phyloP scores from a whole-genome alignment of 2,888 invertebrate species.

The Endomychus coccineus region DNA sequence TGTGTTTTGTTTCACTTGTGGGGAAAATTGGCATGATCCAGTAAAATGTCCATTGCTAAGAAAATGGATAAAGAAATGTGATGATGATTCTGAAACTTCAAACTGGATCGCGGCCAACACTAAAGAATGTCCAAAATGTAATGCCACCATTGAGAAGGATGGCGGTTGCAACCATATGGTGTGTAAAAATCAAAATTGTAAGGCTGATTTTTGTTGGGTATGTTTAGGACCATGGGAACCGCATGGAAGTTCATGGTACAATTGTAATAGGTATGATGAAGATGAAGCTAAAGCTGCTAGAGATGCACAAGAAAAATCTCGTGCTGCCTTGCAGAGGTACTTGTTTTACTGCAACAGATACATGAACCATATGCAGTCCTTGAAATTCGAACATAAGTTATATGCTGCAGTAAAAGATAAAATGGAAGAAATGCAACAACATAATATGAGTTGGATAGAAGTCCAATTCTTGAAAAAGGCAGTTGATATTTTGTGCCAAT shows the following conservation, averaged over 20 bases:
- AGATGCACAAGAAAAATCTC: constrained; percentile 93
- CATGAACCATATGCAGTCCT: constrained; percentile 99
- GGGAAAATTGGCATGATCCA: constrained; percentile 98
- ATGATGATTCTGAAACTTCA: constrained; percentile 98
- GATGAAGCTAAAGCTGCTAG: constrained; percentile 94
- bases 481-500: constrained; percentile 93
- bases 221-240: constrained; percentile 99
- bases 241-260: constrained; percentile 88
- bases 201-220: constrained; percentile 99
- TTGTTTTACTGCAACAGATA: constrained; percentile 93
- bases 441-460: constrained; percentile 99
- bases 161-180: constrained; percentile 99
- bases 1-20: constrained; percentile 94
- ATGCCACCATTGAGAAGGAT: constrained; percentile 92
- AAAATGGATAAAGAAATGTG: constrained; percentile 98
- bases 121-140: constrained; percentile 98
- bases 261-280: constrained; percentile 64
- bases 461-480: constrained; percentile 98
- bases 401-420: constrained; percentile 94
- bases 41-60: constrained; percentile 87
- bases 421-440: constrained; percentile 99
- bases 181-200: constrained; percentile 97
- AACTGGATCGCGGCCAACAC: constrained; percentile 99
- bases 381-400: constrained; percentile 96
- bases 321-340: constrained; percentile 93